Evolutionary conservation across 2,797 vertebrate species (phyloP).

Genomic region (Tadarida brasiliensis): DNA sequence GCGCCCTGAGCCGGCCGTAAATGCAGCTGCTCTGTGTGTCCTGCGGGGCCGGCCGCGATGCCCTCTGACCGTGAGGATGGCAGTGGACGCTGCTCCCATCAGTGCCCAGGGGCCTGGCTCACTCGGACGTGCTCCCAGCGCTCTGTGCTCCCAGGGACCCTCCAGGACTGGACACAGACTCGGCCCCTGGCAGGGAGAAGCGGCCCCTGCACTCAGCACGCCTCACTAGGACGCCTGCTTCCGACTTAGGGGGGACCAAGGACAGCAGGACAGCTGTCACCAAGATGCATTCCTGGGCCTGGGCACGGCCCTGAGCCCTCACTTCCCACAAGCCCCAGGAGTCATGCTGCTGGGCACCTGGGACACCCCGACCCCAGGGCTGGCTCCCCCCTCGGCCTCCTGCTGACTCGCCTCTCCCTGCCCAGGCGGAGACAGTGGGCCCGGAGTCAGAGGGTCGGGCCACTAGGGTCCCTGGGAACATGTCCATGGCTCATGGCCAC

Average conservation of each 20-base stretch:
- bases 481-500: no score
- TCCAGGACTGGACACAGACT: not conserved
- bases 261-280: not conserved
- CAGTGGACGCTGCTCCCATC: rapidly evolving
- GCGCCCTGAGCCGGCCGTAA: not conserved
- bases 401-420: not conserved
- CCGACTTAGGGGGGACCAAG: rapidly evolving
- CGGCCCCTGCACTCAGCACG: rapidly evolving
- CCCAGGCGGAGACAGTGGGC: not conserved
- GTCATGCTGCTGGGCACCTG: not conserved
- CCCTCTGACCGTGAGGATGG: rapidly evolving
- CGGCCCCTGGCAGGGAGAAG: rapidly evolving
- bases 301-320: rapidly evolving
- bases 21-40: not conserved
- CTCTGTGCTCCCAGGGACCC: not conserved
- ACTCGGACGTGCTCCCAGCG: rapidly evolving
- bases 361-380: no score
- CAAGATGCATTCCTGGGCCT: not conserved
- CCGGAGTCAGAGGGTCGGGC: rapidly evolving
- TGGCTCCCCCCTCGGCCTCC: not conserved
- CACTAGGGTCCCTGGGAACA: rapidly evolving
- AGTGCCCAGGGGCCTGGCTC: not conserved
- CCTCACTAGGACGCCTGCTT: rapidly evolving
- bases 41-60: not conserved
- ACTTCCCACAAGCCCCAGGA: not conserved